Conservation (phyloP, 2,113 vertebrate species). For the Lathamus discolor region DNA sequence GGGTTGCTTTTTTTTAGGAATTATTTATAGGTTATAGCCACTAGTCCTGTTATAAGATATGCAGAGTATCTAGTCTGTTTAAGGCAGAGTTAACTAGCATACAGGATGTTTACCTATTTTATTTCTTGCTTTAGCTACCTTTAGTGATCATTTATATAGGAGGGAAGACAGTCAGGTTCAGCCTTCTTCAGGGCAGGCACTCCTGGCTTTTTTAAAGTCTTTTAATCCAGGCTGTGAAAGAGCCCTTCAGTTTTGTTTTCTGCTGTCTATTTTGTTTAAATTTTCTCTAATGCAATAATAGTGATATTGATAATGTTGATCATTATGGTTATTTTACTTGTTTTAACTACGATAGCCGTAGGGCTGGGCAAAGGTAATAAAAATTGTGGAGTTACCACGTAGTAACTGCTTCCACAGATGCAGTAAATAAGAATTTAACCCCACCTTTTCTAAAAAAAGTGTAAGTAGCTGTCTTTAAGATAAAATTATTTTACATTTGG, state of each 20-base stretch:
- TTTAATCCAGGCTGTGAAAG: background rate
- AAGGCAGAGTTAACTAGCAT: background rate
- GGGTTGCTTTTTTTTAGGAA: background rate
- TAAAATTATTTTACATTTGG: background rate
- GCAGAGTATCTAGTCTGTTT: background rate
- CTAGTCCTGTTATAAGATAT: background rate
- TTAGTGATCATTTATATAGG: background rate
- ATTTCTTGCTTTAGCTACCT: background rate
- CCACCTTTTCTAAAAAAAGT: background rate
- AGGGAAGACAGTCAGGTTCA: background rate
- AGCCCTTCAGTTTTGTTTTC: background rate
- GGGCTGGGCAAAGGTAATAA: background rate
- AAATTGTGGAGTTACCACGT: background rate
- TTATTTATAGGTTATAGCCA: background rate
- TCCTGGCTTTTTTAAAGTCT: background rate
- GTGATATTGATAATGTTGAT: background rate
- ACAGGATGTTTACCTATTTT: background rate
- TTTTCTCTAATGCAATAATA: background rate
- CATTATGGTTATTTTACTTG: background rate
- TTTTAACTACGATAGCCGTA: background rate
- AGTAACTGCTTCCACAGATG: background rate
- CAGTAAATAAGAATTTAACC: background rate
- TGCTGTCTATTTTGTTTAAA: background rate
- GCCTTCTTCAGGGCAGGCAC: background rate
- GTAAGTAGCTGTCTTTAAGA: background rate